Evolutionary conservation across 2,113 vertebrate genomes (phyloP).

Genomic region (Eubucco bourcierii): DNA sequence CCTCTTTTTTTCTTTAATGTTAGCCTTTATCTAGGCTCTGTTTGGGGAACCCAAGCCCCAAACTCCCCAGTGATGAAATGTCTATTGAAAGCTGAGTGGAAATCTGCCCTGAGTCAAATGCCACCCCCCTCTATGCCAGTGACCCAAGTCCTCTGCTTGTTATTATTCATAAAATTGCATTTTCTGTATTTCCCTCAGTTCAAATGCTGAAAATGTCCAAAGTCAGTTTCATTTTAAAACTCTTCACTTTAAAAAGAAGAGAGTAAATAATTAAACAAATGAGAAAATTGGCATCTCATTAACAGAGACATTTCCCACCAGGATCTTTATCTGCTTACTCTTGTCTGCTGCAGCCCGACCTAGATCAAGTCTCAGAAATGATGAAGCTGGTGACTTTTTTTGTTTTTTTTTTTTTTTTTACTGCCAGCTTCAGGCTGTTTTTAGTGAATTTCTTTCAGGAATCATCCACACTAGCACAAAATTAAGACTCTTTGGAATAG

Average conservation of each 20-base stretch:
- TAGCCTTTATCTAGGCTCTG: neutral
- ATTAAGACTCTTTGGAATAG: neutral
- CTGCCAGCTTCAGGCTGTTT: neutral
- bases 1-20: neutral
- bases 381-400: neutral
- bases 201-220: neutral
- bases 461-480: fast-evolving
- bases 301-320: neutral
- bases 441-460: neutral
- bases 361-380: neutral
- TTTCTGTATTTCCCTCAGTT: neutral
- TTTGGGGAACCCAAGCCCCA: neutral
- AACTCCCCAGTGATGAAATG: neutral
- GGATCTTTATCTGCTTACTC: neutral
- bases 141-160: neutral
- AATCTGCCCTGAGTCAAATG: neutral
- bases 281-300: neutral
- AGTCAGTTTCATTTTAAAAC: neutral
- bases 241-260: neutral
- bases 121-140: fast-evolving
- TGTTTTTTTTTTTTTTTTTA: neutral
- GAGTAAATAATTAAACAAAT: neutral
- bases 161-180: neutral
- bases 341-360: neutral
- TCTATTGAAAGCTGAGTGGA: neutral